These are phyloP conservation scores for Thaumatotibia leucotreta DNA, from an alignment of 1,140 invertebrate species.

Conservation along the genomic window DNA sequence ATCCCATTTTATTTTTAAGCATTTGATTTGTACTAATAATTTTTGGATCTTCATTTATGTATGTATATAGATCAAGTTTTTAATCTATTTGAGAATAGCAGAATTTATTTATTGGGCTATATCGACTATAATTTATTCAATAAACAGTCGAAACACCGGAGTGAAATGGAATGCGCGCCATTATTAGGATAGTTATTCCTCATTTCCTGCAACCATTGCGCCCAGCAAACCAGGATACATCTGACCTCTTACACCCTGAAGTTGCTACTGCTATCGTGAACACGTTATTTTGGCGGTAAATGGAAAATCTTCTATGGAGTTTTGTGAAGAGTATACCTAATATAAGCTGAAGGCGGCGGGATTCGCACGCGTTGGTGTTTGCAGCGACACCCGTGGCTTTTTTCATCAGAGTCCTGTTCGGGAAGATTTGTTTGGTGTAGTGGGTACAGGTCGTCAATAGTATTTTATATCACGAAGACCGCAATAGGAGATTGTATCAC, in stretches of 20 bases:
- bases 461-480: too few species aligned
- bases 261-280: background rate
- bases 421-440: too few species aligned
- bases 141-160: background rate
- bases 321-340: background rate
- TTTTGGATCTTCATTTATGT: too few species aligned
- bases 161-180: background rate
- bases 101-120: background rate
- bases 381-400: background rate
- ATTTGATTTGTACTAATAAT: too few species aligned
- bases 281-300: background rate
- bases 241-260: background rate
- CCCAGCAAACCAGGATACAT: background rate
- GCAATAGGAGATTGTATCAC: too few species aligned
- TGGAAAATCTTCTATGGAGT: background rate
- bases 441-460: too few species aligned
- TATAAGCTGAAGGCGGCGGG: background rate
- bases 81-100: background rate
- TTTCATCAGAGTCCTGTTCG: background rate
- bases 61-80: too few species aligned
- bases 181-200: background rate
- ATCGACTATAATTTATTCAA: background rate
- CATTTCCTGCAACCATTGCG: background rate
- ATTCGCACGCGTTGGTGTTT: background rate
- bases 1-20: too few species aligned